Conservation (phyloP, 2,888 invertebrate genomes). For the Ypsolopha scabrella region DNA sequence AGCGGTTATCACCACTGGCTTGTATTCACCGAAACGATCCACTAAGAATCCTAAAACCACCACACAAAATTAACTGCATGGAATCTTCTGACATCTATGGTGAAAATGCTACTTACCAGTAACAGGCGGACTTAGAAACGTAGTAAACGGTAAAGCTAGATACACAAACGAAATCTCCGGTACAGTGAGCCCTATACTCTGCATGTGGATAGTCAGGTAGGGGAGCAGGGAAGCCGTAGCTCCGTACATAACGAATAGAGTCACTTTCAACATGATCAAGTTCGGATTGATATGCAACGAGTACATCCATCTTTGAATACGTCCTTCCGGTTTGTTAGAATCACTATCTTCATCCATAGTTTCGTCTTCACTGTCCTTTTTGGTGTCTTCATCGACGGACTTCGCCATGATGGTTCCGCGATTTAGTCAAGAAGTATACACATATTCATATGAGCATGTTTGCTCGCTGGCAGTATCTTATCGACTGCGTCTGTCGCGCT, state of each 20-base stretch:
- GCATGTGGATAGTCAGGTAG: conserved; percentile 92
- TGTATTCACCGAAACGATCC: conserved; percentile 89
- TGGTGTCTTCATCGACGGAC: conserved; percentile 36
- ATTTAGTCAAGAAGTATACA: neutral
- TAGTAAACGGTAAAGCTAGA: conserved; percentile 86
- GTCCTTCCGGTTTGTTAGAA: conserved; percentile 29
- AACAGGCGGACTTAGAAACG: conserved; percentile 86
- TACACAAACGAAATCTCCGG: conserved; percentile 91
- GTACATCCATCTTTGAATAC: conserved; percentile 53
- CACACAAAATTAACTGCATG: conserved; percentile 5
- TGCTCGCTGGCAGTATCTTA: conserved; percentile 48
- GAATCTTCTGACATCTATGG: neutral
- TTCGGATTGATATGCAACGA: conserved; percentile 78
- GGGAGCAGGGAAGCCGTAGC: conserved; percentile 88
- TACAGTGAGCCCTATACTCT: conserved; percentile 86
- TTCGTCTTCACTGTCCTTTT: conserved; percentile 60
- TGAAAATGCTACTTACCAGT: conserved; percentile 71
- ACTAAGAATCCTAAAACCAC: conserved; percentile 79
- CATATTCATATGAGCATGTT: conserved; percentile 19
- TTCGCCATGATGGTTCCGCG: conserved; percentile 42
- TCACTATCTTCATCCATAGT: conserved; percentile 58
- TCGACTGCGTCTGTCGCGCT: conserved; percentile 45
- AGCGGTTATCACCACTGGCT: conserved; percentile 83
- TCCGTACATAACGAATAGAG: conserved; percentile 86
- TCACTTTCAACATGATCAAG: conserved; percentile 83